Conservation (phyloP, 2,888 invertebrate species). For the Mesochorus sp. region DNA sequence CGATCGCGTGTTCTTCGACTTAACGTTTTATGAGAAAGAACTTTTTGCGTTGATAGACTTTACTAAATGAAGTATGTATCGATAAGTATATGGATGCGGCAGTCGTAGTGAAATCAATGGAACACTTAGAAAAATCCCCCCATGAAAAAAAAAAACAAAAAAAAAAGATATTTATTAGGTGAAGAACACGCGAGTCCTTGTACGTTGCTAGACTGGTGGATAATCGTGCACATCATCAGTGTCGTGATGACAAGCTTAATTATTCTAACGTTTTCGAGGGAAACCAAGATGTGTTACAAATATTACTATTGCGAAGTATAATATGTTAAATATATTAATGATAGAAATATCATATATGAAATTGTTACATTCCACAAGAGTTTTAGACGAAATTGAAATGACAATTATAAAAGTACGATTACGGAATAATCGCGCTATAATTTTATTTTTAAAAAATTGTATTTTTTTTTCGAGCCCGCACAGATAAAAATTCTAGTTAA, state of each 20-base stretch:
- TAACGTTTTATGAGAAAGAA: too few species aligned
- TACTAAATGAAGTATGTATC: background rate
- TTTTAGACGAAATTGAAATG: conserved; percentile 29
- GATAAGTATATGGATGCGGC: conserved; percentile 4
- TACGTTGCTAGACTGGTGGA: background rate
- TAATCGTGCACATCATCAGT: conserved; percentile 4
- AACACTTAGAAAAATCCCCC: background rate
- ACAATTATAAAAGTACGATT: conserved; percentile 37
- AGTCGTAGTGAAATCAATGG: too few species aligned
- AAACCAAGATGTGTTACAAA: conserved; percentile 48
- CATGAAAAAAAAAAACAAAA: background rate
- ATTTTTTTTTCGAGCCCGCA: conserved; percentile 41
- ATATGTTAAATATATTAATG: conserved; percentile 2
- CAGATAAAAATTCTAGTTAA: background rate
- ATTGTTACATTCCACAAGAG: conserved; percentile 36
- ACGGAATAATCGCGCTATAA: conserved; percentile 21
- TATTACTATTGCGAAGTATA: conserved; percentile 14
- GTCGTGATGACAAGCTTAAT: conserved; percentile 10
- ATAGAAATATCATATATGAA: conserved; percentile 23
- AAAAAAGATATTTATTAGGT: background rate
- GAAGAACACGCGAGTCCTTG: background rate
- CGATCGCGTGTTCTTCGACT: too few species aligned
- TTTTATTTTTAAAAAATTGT: conserved; percentile 8
- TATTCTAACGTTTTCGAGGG: conserved; percentile 32
- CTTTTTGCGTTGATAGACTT: too few species aligned